Conservation (phyloP, 2,113 vertebrate genomes). For the Xiphias gladius region DNA sequence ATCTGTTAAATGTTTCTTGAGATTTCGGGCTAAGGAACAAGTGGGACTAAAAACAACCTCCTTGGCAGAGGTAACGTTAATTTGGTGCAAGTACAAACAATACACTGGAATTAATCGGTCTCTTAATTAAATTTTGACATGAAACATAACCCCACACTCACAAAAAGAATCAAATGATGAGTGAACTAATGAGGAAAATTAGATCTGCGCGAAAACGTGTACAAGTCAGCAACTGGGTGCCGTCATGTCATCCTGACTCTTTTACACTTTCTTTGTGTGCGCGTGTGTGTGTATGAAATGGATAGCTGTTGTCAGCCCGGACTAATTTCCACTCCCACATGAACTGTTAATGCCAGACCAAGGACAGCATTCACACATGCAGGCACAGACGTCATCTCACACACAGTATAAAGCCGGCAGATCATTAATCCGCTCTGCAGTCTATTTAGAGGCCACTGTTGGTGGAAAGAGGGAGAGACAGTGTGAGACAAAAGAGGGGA, state of each 20-base stretch:
- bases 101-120: background rate
- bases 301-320: conserved; percentile 58
- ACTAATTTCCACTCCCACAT: conserved; percentile 69
- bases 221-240: conserved; percentile 9
- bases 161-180: background rate
- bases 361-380: conserved; percentile 48
- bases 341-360: conserved; percentile 61
- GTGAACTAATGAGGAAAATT: conserved; percentile 34
- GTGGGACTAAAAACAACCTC: background rate
- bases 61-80: background rate
- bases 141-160: background rate
- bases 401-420: conserved; percentile 30
- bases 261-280: conserved; percentile 2
- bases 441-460: conserved; percentile 59
- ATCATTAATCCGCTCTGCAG: conserved; percentile 58
- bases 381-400: conserved; percentile 43
- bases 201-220: conserved; percentile 20
- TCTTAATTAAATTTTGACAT: conserved; percentile 25
- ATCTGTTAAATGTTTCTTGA: background rate
- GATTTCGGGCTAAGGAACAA: background rate
- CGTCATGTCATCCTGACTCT: conserved; percentile 30
- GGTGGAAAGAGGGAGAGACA: conserved; percentile 40
- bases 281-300: background rate
- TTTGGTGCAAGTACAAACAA: background rate
- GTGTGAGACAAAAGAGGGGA: conserved; percentile 23